phyloP scores from a whole-genome alignment of 2,888 invertebrate genomes.

The Smittia sp. region DNA sequence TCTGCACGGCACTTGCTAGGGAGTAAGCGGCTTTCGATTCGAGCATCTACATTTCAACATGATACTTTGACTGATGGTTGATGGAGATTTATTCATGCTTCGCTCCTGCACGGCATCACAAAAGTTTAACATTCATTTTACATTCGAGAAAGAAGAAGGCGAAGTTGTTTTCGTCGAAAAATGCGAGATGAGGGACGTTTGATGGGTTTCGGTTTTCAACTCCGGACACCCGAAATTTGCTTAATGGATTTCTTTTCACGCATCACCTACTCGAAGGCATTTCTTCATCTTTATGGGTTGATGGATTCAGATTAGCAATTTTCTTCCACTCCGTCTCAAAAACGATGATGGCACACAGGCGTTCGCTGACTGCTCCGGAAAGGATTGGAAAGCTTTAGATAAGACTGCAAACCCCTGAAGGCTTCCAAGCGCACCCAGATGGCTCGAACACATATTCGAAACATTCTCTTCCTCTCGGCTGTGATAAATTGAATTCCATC shows the following conservation, averaged over 20 bases:
- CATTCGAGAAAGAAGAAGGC: background rate
- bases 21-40: background rate
- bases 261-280: constrained; percentile 16
- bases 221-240: background rate
- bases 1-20: background rate
- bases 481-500: constrained; percentile 23
- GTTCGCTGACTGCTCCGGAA: too few species aligned
- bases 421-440: background rate
- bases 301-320: background rate
- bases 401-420: background rate
- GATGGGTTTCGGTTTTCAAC: constrained; percentile 1
- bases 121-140: background rate
- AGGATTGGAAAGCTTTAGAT: too few species aligned
- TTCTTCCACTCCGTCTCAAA: background rate
- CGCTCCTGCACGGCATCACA: background rate
- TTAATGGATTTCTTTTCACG: constrained; percentile 18
- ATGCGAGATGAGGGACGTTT: background rate
- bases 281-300: constrained; percentile 11
- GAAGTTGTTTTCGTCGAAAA: background rate
- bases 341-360: constrained; percentile 12
- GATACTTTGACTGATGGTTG: background rate
- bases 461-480: background rate
- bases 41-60: background rate
- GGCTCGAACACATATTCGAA: background rate
- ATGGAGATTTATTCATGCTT: constrained; percentile 5